These are phyloP conservation scores for Strongylocentrotus purpuratus DNA, from an alignment of 35 echinoderm and acorn worm genomes.

Conservation along the genomic window DNA sequence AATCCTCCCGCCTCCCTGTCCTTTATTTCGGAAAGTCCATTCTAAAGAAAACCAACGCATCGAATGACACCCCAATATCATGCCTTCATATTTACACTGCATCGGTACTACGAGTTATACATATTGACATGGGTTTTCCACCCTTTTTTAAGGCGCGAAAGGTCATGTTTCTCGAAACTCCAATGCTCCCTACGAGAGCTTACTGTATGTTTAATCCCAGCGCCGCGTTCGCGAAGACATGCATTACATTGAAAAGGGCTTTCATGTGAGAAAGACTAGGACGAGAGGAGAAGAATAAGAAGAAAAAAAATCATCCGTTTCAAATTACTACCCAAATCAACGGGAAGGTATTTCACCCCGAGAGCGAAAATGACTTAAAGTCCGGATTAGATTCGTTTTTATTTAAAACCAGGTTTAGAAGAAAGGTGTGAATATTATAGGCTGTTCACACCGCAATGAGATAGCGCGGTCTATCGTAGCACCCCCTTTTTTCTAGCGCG, in stretches of 20 bases:
- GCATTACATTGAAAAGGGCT: neutral
- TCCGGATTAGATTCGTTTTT: no score
- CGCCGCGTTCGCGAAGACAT: no score
- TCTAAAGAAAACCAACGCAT: neutral
- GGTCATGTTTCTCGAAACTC: neutral
- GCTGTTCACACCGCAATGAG: no score
- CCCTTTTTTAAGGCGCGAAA: neutral
- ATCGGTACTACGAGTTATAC: neutral
- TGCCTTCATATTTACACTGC: conserved; percentile 2
- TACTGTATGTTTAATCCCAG: neutral
- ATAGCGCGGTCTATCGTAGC: no score
- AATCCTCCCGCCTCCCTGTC: neutral
- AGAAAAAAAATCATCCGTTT: neutral
- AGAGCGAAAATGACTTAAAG: neutral
- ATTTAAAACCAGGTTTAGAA: no score
- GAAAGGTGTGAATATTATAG: no score
- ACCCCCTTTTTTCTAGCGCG: no score
- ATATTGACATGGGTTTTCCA: neutral
- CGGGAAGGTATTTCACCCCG: neutral
- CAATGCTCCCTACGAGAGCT: neutral
- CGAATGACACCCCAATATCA: neutral
- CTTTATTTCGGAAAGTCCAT: neutral
- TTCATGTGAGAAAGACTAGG: neutral
- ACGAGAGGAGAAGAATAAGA: neutral
- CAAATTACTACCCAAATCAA: neutral